A percentile compares a stretch with the other conserved stretches of the same genome.
phyloP scores from a whole-genome alignment of 2,888 invertebrate genomes.

The Phengaris alcon region DNA sequence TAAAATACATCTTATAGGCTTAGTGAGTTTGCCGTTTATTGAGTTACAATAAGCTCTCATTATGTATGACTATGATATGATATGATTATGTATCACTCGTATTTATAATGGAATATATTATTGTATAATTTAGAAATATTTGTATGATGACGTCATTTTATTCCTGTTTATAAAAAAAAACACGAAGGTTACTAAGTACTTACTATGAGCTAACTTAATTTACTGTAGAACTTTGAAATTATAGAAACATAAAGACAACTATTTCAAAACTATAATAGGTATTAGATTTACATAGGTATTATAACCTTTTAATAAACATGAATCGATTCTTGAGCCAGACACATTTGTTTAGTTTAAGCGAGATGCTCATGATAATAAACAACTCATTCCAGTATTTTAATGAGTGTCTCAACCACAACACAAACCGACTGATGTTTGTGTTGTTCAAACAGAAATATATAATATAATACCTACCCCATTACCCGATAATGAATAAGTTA shows the following conservation, averaged over 20 bases:
- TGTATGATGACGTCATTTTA: no score
- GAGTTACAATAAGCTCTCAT: not conserved
- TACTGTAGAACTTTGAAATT: no score
- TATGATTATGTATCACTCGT: no score
- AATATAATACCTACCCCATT: not conserved
- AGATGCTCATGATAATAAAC: not conserved
- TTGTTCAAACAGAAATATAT: conserved; percentile 14
- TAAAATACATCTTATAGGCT: conserved; percentile 7
- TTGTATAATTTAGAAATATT: not conserved
- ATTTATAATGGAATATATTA: not conserved
- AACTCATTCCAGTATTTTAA: not conserved
- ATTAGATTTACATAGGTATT: no score
- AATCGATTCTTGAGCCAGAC: not conserved
- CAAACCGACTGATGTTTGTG: not conserved
- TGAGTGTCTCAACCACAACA: not conserved
- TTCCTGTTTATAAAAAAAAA: no score
- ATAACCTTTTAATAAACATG: not conserved
- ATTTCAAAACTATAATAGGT: no score
- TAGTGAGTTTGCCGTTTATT: not conserved
- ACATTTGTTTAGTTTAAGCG: not conserved
- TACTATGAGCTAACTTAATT: no score
- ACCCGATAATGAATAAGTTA: conserved; percentile 19
- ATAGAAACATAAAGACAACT: no score
- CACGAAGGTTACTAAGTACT: no score
- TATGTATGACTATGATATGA: no score